Evolutionary conservation across 2,888 invertebrate genomes (phyloP), one percentile per base, ranked within the genome.

Genomic region (Ctenicera cuprea): DNA sequence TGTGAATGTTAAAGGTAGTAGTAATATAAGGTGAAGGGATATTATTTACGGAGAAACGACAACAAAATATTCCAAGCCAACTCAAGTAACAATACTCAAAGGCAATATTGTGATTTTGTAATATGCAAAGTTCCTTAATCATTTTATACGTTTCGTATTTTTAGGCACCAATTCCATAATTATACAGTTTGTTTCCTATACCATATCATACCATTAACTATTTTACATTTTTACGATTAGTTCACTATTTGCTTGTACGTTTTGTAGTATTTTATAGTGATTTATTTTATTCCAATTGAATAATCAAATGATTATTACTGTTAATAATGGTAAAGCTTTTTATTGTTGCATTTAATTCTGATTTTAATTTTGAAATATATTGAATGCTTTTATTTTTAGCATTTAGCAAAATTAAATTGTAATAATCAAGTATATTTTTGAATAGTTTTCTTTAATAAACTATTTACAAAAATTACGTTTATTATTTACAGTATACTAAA

Each of bases 31-130:
- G 83, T 82, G 82, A 80, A 74, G 83, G 83, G 82, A 80, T 80
- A 79, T 81, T 79, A 76, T 77, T 74, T 68, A 75, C 69, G 73
- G 62, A 70, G 74, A 64, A 71, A 76, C 76, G 75, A 78, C 69
- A 61, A 71, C 74, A 75, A 74, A 78, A 77, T 78, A 73, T 75
- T 79, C 79, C 80, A 75, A 76, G 76, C 77, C 81, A 77, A 82
- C 78, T 80, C 80, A 78, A 71, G 74, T 69, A 78, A 84, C 82
- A 84, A 85, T 85, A 85, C 85, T 85, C 85, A 85, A 80, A 81
- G 78, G 80, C 78, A 81, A 81, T 79, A 82, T 33, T 85, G 85
- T 85, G 85, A 85, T 85, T 79, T 80, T 71, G 68, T 70, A 65
- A 68, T 72, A 73, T 75, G 22, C 57, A 72, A 76, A 80, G 80